Evolutionary conservation across 2,888 invertebrate species (phyloP).

Genomic region (Dryococelus australis): DNA sequence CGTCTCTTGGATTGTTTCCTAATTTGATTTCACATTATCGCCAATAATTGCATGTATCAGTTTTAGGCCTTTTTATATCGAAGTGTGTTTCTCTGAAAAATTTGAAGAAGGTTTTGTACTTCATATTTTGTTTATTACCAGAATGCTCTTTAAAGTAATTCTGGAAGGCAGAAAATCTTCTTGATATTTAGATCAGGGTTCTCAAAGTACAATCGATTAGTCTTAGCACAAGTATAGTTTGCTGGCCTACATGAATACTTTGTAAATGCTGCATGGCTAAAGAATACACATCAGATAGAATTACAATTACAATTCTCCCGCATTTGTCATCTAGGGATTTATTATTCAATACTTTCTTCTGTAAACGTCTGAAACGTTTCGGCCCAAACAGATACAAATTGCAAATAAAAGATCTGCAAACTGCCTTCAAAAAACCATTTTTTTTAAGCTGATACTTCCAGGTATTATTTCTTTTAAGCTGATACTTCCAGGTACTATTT

Average conservation of each 20-base stretch:
- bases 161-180: not conserved
- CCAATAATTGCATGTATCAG: not conserved
- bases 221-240: not conserved
- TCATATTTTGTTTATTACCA: not conserved
- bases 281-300: not conserved
- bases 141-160: not conserved
- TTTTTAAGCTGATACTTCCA: no score
- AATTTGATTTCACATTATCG: no score
- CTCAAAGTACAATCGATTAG: not conserved
- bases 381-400: no score
- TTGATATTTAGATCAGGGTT: slow-evolving; percentile 7
- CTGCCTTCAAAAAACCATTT: not conserved
- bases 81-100: not conserved
- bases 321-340: not conserved
- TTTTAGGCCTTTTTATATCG: not conserved
- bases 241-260: not conserved
- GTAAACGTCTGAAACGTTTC: not conserved
- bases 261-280: not conserved
- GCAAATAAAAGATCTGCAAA: not conserved
- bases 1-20: no score
- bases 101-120: not conserved
- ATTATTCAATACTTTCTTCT: not conserved
- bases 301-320: not conserved
- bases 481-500: no score
- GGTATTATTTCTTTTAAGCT: no score